Evolutionary conservation across 2,797 vertebrate species (phyloP), one percentile per base, ranked within the genome.

Genomic region (Vespertilio murinus): DNA sequence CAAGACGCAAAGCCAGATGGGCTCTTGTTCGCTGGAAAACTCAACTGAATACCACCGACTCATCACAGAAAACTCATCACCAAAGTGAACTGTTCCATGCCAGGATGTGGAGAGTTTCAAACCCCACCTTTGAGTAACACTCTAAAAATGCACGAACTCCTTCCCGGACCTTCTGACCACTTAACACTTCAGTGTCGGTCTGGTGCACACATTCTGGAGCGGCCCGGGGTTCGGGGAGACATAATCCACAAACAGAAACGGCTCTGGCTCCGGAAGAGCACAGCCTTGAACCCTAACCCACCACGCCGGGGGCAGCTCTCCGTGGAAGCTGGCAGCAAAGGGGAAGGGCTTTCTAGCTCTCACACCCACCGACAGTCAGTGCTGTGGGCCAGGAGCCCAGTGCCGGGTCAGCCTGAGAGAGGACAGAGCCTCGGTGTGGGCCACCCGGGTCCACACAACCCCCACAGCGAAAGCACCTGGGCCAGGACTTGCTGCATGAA

Each of bases 401-500:
- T 1, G 80, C 70, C 1, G 0, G 10, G 35, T 22, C 22, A 13
- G 14, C 11, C 70, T n/a, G 16, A 25, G 5, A 0, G 5, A 22
- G 42, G 20, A 25, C 12, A 30, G 74, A 10, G 4, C 1, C 40
- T 49, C 20, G 1, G 6, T 1, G 0, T 1, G 56, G 8, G 23
- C 64, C 5, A 6, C 4, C 23, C 2, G 13, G 18, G 23, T 30
- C 87, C n/a, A 33, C 67, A n/a, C 47, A 2, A 3, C 2, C 13
- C 79, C 2, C 0, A 13, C 22, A 42, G 12, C 12, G 35, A 3
- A 2, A 20, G n/a, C 18, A 11, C 5, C 7, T 33, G 18, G 17
- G 25, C 67, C 0, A 30, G 73, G 47, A 49, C 45, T 20, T 8
- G 25, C 12, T 10, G 16, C 54, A 61, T 10, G 78, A 73, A 49